Percentiles rank a stretch among this genome's conserved stretches.
Conservation (phyloP, 2,888 invertebrate species). For the Drosophila lutescens region DNA sequence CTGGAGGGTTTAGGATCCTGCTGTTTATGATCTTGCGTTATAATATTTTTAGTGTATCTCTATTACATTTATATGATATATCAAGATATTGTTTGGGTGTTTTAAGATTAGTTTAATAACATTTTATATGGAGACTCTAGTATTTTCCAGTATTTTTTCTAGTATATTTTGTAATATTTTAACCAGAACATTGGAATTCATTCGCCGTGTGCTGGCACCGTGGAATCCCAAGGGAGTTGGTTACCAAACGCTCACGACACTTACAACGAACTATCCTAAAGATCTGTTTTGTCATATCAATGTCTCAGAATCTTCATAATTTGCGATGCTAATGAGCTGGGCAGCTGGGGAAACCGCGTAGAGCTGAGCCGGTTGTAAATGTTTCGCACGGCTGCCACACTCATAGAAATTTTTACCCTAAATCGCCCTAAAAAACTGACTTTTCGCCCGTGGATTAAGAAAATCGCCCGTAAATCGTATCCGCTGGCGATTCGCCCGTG, state of each 20-base stretch:
- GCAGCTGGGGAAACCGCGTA: neutral
- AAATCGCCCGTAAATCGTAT: too few species aligned
- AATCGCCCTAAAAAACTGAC: too few species aligned
- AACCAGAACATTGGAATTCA: neutral
- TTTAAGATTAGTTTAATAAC: too few species aligned
- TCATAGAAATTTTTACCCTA: too few species aligned
- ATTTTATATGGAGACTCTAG: too few species aligned
- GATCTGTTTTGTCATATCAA: slow-evolving; percentile 39
- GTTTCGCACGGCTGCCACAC: slow-evolving; percentile 39
- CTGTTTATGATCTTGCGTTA: neutral
- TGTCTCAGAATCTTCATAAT: slow-evolving; percentile 34
- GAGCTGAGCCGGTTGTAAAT: slow-evolving; percentile 5
- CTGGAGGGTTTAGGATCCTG: neutral
- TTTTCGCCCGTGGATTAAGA: too few species aligned
- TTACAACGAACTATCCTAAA: slow-evolving; percentile 16
- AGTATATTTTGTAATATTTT: neutral
- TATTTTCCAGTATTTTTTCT: too few species aligned
- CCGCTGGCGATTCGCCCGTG: too few species aligned
- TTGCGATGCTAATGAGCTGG: slow-evolving; percentile 45
- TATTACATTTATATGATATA: neutral
- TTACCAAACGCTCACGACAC: neutral
- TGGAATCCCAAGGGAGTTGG: slow-evolving; percentile 2
- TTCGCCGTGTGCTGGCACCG: too few species aligned
- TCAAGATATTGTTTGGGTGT: too few species aligned
- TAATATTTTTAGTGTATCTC: neutral